Evolutionary conservation across 1,140 invertebrate genomes (phyloP), one percentile per base, ranked within the genome.

Genomic region (Bradysia coprophila): DNA sequence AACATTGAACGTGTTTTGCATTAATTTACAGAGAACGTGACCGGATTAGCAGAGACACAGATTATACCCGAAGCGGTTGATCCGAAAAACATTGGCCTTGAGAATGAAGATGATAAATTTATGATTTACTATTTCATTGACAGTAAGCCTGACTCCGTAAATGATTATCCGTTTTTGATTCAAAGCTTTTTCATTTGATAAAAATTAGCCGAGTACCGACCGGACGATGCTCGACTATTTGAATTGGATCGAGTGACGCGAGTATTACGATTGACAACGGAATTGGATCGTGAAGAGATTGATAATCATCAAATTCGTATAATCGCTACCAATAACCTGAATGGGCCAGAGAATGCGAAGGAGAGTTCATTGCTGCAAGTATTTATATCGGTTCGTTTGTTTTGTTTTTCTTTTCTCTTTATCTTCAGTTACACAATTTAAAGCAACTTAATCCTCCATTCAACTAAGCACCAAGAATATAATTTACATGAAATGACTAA

Each of bases 81-180:
- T 46, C 57, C 54, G 10, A 65, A 67, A 45, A 65, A 65, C 46
- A 45, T 56, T 34, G 45, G 46, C 3, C 51, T 57, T 13, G 56
- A 61, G 40, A 46, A 58, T 40, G 44, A 46, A 4, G 51, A 56
- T 3, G 56, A 61, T 42, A 63, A 57, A 39, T 49, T 55, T 23
- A 31, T 44, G 10, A 61, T 66, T 15, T 67, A 57, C 47, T 70
- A 69, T 46, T 63, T 49, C 38, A 62, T 70, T 22, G 43, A 62
- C 46, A 58, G 65, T 68, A 49, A 55, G 51, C 41, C 19, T 13
- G 36, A 31, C 15, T 23, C 15, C 34, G 43, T 20, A 36, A 24
- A 21, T n/a, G 3, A 6, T 41, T 24, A 18, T 22, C 11, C 31
- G 13, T 15, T 41, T 36, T 36, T 16, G 5, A 11, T 24, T n/a